A percentile compares a stretch with the other conserved stretches of the same genome.
phyloP scores from a whole-genome alignment of 2,113 vertebrate species.

The Junco hyemalis region DNA sequence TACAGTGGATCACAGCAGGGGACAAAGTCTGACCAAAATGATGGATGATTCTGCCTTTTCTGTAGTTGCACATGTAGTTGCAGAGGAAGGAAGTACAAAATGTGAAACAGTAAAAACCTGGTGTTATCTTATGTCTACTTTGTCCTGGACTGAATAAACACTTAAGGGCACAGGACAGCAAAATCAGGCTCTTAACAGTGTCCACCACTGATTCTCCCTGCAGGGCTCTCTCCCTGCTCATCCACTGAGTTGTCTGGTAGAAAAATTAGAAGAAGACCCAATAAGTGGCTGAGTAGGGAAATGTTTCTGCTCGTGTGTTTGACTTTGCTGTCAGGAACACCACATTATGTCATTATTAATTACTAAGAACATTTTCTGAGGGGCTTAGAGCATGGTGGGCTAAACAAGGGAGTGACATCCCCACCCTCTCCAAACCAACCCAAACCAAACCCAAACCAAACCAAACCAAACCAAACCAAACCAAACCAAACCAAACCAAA shows the following conservation, averaged over 20 bases:
- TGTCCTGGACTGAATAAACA: not conserved
- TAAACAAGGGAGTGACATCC: not conserved
- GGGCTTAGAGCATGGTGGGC: not conserved
- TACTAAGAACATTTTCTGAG: not conserved
- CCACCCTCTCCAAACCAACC: not conserved
- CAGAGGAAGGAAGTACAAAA: slow-evolving; percentile 16
- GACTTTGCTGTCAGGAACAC: not conserved
- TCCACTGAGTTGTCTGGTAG: not conserved
- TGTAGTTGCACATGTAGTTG: not conserved
- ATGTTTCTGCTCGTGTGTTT: not conserved
- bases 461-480: not conserved
- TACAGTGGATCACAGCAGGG: slow-evolving; percentile 10
- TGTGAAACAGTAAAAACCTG: not conserved
- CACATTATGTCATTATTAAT: not conserved
- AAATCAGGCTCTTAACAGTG: not conserved
- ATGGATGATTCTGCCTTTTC: slow-evolving; percentile 47
- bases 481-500: not conserved
- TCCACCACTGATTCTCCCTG: not conserved
- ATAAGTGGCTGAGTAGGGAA: not conserved
- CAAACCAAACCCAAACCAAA: not conserved
- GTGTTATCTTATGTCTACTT: not conserved
- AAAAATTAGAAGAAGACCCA: not conserved
- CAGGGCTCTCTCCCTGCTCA: not conserved
- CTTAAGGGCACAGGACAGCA: not conserved
- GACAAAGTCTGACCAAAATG: not conserved